Conservation (phyloP, 1,140 invertebrate genomes). For the Pteromalus puparum region DNA sequence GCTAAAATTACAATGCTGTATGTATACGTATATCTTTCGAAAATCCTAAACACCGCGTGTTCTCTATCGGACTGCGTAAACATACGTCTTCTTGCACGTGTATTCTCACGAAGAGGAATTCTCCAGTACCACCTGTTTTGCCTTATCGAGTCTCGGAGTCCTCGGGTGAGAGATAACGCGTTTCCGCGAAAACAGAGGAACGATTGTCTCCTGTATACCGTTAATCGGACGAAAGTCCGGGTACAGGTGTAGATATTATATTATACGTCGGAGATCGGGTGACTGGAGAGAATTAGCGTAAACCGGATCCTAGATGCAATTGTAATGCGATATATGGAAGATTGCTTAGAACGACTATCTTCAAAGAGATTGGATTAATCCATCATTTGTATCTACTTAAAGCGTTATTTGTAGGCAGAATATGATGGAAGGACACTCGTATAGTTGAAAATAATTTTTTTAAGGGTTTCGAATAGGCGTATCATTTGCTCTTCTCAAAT, state of each 20-base stretch:
- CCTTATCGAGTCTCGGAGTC: not conserved
- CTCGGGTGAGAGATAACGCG: not conserved
- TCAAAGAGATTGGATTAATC: too few species aligned
- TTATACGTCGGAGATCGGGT: not conserved
- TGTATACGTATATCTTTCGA: too few species aligned
- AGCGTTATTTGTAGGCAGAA: too few species aligned
- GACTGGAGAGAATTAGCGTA: not conserved
- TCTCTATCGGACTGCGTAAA: too few species aligned
- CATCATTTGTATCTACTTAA: too few species aligned
- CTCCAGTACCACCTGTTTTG: not conserved
- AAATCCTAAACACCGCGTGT: too few species aligned
- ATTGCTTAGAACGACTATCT: too few species aligned
- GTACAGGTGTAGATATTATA: not conserved
- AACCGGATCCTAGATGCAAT: slow-evolving; percentile 32
- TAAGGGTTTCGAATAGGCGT: too few species aligned
- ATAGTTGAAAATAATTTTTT: not conserved
- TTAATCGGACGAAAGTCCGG: not conserved
- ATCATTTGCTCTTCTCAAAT: too few species aligned
- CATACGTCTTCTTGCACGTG: too few species aligned
- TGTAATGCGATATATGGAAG: slow-evolving; percentile 29
- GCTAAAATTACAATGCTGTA: too few species aligned
- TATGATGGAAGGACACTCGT: not conserved
- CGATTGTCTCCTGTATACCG: slow-evolving; percentile 23
- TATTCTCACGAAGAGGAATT: too few species aligned
- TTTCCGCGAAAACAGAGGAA: not conserved